A percentile compares a stretch with the other conserved stretches of the same genome.
phyloP scores from a whole-genome alignment of 2,888 invertebrate genomes.

The Hypercompe scribonia region DNA sequence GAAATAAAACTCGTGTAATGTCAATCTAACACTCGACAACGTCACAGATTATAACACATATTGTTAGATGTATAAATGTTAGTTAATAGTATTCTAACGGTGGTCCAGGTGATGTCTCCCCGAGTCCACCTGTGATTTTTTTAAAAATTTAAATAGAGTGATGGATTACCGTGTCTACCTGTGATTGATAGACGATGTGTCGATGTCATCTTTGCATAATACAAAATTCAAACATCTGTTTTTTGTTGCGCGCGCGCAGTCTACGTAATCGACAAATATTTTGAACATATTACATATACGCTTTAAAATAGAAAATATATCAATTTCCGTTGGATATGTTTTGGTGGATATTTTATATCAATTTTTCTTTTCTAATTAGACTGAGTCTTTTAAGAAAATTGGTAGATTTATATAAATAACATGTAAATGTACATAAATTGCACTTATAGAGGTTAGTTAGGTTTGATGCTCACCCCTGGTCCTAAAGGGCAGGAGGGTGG shows the following conservation, averaged over 20 bases:
- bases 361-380: no score
- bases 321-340: no score
- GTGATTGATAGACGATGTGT: conserved; percentile 22
- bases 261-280: neutral
- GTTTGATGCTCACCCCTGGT: no score
- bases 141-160: conserved; percentile 8
- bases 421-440: no score
- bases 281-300: neutral
- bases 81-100: neutral
- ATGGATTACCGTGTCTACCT: conserved; percentile 22
- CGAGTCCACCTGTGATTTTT: conserved; percentile 16
- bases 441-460: no score
- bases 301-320: no score
- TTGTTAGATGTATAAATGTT: neutral
- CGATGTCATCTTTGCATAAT: conserved; percentile 12
- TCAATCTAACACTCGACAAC: neutral
- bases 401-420: no score
- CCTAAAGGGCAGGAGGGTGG: no score
- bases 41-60: neutral
- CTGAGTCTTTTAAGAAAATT: no score
- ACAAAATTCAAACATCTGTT: conserved; percentile 14
- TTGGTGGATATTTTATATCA: neutral
- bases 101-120: conserved; percentile 13
- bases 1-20: neutral
- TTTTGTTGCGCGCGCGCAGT: neutral